Base-by-base conservation (phyloP, 1,140 invertebrate species). In the Rhyzopertha dominica region DNA sequence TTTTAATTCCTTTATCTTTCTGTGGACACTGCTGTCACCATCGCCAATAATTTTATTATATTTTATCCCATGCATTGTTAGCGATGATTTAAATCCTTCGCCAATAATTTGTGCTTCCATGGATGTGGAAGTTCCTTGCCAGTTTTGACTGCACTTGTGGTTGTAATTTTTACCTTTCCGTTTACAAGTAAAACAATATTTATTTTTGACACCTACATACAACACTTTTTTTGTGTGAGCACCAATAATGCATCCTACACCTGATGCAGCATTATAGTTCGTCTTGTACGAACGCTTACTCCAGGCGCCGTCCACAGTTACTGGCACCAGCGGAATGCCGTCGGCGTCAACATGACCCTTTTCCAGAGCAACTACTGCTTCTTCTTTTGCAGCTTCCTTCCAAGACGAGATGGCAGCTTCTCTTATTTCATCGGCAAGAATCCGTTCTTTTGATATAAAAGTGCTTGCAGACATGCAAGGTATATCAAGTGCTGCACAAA, bases 281-380 rank as follows among this genome's bases (percentile, higher is more conserved):
- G 36, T 55, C n/a, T 47, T 44, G 36, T 62, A 68, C 3, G 57
- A 65, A 37, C 64, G 37, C 45, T 68, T 66, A 7, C 42, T 28
- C 60, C 59, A 68, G 28, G 30, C 38, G 8, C 62, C 65, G 41
- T 69, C 66, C 19, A 49, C 51, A 26, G 61, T 49, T 12, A 67
- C 65, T 12, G 54, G 54, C 16, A 70, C 59, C 22, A 54, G 48
- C 4, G 65, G 63, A 25, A 59, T 38, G 35, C 63, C 66, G 16
- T 65, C 54, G 5, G 48, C 46, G 40, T 64, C 50, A 25, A 67
- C 42, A 34, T 63, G 44, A 5, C 53, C 51, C 1, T 30, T 32
- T 38, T 53, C 46, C 25, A 54, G 40, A 8, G 61, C 63, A 34
- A 56, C 43, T 30, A 34, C 39, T 40, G 32, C 51, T 43, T 64